Conservation (phyloP, 1,140 invertebrate genomes). For the Cataglyphis hispanica region DNA sequence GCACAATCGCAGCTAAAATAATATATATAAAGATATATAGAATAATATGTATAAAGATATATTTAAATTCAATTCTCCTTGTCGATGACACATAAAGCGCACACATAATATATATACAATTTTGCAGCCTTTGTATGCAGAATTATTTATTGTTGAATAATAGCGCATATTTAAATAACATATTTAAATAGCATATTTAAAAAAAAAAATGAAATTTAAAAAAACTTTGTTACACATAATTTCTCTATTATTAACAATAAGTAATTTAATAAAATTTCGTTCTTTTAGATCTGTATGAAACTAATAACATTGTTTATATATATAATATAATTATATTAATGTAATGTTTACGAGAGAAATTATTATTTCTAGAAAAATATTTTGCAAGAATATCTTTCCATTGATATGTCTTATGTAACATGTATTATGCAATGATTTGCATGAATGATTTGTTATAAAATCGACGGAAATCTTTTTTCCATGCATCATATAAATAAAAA, state of each 20-base stretch:
- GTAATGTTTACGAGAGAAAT: background rate
- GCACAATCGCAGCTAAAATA: background rate
- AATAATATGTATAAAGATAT: background rate
- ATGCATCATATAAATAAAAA: background rate
- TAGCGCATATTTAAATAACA: background rate
- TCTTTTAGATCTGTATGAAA: background rate
- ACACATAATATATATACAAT: background rate
- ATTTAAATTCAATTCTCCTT: background rate
- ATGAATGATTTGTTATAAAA: slow-evolving; percentile 44
- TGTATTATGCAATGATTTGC: slow-evolving; percentile 26
- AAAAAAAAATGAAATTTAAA: background rate
- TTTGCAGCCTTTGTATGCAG: background rate
- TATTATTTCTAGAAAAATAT: background rate
- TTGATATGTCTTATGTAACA: slow-evolving; percentile 41
- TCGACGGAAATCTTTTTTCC: slow-evolving; percentile 15
- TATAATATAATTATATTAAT: background rate
- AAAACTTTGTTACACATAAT: background rate
- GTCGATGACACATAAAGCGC: background rate
- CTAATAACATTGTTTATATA: background rate
- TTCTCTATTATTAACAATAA: background rate
- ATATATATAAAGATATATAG: background rate
- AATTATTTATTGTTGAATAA: background rate
- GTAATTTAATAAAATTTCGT: background rate
- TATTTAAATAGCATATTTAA: no score
- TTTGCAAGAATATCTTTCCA: background rate